Percentiles rank a stretch among this genome's conserved stretches.
phyloP scores from a whole-genome alignment of 2,797 vertebrate species.

The Ficedula albicollis region DNA sequence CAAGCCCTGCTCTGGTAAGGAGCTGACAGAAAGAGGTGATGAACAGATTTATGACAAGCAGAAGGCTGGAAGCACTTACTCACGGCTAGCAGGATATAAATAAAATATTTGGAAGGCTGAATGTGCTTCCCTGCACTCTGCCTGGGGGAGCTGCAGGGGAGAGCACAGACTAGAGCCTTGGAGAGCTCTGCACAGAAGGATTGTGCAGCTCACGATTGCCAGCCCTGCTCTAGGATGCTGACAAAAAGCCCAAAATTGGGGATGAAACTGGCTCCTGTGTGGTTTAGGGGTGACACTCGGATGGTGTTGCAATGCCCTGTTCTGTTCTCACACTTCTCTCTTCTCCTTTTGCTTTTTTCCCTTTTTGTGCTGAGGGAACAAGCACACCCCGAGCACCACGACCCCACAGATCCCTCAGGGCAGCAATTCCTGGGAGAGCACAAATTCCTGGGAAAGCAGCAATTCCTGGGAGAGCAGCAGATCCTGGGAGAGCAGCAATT shows the following conservation, averaged over 20 bases:
- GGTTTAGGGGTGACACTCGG: rapidly evolving
- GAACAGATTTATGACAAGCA: neutral
- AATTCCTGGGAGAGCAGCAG: rapidly evolving
- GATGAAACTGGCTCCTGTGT: neutral
- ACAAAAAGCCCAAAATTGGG: rapidly evolving
- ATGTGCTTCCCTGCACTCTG: neutral
- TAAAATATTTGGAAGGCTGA: slow-evolving; percentile 16
- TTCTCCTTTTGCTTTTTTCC: neutral
- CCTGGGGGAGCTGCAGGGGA: neutral
- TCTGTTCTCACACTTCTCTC: neutral
- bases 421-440: neutral
- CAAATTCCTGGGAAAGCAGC: rapidly evolving
- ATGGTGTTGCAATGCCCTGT: rapidly evolving
- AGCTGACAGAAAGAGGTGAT: neutral
- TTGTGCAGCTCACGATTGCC: rapidly evolving
- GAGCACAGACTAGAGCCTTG: rapidly evolving
- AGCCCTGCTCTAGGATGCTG: neutral
- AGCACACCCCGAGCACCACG: rapidly evolving
- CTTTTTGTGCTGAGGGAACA: rapidly evolving
- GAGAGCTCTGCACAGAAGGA: neutral
- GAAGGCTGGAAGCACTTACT: slow-evolving; percentile 25
- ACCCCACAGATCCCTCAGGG: rapidly evolving
- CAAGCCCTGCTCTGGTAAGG: neutral
- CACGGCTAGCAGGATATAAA: neutral
- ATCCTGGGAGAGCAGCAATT: rapidly evolving